phyloP scores from a whole-genome alignment of 2,113 vertebrate species.

The Amazona guildingii region DNA sequence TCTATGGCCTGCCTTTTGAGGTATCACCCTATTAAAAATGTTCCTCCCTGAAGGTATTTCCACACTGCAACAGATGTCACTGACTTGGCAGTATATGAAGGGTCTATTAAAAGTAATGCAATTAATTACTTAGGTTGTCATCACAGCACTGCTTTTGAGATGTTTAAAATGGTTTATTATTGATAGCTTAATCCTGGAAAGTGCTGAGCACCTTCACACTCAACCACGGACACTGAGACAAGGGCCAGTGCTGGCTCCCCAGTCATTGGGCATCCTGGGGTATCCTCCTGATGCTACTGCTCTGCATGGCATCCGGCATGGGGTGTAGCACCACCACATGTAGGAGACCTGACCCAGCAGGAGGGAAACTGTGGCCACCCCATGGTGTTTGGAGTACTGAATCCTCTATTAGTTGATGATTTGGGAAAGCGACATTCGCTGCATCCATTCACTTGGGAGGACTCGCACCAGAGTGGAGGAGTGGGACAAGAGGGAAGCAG shows the following conservation, averaged over 20 bases:
- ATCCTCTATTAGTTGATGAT: neutral
- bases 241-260: neutral
- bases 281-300: neutral
- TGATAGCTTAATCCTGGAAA: constrained; percentile 51
- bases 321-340: neutral
- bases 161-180: constrained; percentile 58
- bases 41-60: constrained; percentile 72
- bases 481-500: neutral
- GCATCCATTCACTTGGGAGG: neutral
- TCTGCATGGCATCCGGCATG: neutral
- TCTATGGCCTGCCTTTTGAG: constrained; percentile 69
- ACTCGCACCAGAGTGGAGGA: rapidly evolving
- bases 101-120: constrained; percentile 79
- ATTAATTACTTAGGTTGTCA: constrained; percentile 76
- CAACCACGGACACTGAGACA: neutral
- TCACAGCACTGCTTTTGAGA: constrained; percentile 62
- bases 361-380: neutral
- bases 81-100: constrained; percentile 74
- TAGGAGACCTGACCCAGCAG: neutral
- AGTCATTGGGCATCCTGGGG: neutral
- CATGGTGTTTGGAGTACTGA: neutral
- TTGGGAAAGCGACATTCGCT: rapidly evolving
- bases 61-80: constrained; percentile 72
- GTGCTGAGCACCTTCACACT: neutral
- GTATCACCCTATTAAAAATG: constrained; percentile 63